Evolutionary conservation across 2,113 vertebrate species (phyloP).

Genomic region (Halcyon malimbica): DNA sequence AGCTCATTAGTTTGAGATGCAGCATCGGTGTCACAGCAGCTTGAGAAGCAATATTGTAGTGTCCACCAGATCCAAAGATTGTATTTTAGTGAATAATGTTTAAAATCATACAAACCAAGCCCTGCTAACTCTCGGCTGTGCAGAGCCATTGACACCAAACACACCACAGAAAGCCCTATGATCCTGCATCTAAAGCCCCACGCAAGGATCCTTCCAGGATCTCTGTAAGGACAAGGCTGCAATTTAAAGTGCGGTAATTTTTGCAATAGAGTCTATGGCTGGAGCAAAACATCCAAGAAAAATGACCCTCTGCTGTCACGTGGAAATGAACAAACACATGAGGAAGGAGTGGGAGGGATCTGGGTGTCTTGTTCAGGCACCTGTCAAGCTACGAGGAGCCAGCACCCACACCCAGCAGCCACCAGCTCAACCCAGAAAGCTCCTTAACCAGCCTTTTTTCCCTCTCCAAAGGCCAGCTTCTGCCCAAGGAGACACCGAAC

Average conservation of each 20-base stretch:
- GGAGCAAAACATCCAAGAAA: not conserved
- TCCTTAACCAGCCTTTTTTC: not conserved
- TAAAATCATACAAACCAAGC: not conserved
- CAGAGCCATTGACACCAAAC: not conserved
- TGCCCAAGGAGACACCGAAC: not conserved
- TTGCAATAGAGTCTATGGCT: not conserved
- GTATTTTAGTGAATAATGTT: not conserved
- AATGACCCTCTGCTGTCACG: rapidly evolving
- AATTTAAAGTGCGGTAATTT: not conserved
- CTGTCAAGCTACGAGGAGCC: not conserved
- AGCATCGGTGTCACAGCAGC: not conserved
- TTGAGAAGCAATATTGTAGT: not conserved
- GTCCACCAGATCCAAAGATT: not conserved
- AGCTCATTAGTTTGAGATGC: not conserved
- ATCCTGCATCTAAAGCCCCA: rapidly evolving
- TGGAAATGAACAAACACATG: rapidly evolving
- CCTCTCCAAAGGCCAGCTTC: not conserved
- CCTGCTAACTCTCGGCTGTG: not conserved
- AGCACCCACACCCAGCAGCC: not conserved
- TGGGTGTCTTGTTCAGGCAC: not conserved
- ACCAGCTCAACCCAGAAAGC: not conserved
- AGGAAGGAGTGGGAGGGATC: not conserved
- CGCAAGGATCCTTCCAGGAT: not conserved
- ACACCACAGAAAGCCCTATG: not conserved
- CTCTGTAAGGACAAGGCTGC: not conserved